A percentile compares a stretch with the other conserved stretches of the same genome.
Conservation (phyloP, 2,113 vertebrate species). For the Bettongia penicillata region DNA sequence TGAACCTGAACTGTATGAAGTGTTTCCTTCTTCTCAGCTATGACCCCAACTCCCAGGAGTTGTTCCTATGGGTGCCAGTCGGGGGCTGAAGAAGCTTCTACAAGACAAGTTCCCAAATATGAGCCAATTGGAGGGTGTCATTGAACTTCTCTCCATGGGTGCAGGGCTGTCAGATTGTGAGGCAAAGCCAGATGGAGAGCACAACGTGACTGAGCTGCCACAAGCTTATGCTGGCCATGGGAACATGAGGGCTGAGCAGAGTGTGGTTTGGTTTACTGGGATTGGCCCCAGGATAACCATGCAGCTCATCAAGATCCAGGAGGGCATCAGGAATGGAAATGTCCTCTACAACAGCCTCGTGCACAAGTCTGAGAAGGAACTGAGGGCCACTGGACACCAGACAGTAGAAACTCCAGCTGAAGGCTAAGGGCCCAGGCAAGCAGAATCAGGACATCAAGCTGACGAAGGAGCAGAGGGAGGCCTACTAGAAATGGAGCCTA, state of each 20-base stretch:
- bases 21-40: conserved; percentile 92
- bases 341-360: conserved; percentile 91
- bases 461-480: conserved; percentile 85
- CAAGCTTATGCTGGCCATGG: conserved; percentile 91
- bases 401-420: conserved; percentile 86
- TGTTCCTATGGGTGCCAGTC: conserved; percentile 93
- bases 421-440: conserved; percentile 81
- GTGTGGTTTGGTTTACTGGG: conserved; percentile 93
- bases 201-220: conserved; percentile 93
- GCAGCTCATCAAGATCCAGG: conserved; percentile 92
- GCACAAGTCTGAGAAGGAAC: conserved; percentile 88
- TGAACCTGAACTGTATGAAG: conserved; percentile 93
- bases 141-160: conserved; percentile 89
- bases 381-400: conserved; percentile 87
- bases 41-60: conserved; percentile 86
- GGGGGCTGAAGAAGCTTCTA: conserved; percentile 94
- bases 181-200: conserved; percentile 91
- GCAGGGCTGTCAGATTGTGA: conserved; percentile 94
- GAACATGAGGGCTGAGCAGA: conserved; percentile 93
- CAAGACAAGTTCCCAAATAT: conserved; percentile 96
- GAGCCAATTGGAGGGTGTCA: conserved; percentile 94
- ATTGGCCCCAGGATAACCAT: conserved; percentile 94
- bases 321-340: conserved; percentile 90
- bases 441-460: conserved; percentile 88
- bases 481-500: conserved; percentile 87